Percentiles rank a stretch among this genome's conserved stretches.
Conservation (phyloP, 2,797 vertebrate genomes). For the Dermochelys coriacea region DNA sequence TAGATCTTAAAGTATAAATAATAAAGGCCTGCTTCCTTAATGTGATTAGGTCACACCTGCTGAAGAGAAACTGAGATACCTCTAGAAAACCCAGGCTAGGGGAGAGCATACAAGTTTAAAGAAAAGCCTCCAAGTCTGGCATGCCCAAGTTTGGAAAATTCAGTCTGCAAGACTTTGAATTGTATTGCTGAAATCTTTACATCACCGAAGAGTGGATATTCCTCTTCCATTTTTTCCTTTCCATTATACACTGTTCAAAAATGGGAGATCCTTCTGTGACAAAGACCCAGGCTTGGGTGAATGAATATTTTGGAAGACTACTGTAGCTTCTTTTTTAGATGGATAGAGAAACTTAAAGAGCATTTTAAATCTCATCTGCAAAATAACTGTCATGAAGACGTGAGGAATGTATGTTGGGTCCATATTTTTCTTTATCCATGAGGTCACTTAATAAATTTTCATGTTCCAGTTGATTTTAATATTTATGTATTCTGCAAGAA, state of each 20-base stretch:
- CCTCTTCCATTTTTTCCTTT: neutral
- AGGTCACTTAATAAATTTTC: neutral
- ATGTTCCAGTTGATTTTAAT: neutral
- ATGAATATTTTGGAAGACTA: neutral
- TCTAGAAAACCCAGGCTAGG: neutral
- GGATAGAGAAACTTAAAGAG: neutral
- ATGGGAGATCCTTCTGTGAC: fast-evolving
- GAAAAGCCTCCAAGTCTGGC: neutral
- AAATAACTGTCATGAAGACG: neutral
- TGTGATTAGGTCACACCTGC: neutral
- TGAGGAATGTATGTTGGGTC: neutral
- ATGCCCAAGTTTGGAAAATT: no score
- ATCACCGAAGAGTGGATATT: neutral
- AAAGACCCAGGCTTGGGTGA: neutral
- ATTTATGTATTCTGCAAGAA: neutral
- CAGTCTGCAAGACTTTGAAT: neutral
- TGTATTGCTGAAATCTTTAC: neutral
- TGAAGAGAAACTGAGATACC: neutral
- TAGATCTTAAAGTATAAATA: neutral
- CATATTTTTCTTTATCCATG: neutral
- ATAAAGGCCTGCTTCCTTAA: neutral
- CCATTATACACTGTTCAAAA: neutral
- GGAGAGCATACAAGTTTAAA: neutral
- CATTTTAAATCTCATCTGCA: neutral
- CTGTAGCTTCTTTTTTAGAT: neutral